These are phyloP conservation scores for Zaprionus capensis DNA, from an alignment of 1,140 invertebrate genomes.

Conservation along the genomic window DNA sequence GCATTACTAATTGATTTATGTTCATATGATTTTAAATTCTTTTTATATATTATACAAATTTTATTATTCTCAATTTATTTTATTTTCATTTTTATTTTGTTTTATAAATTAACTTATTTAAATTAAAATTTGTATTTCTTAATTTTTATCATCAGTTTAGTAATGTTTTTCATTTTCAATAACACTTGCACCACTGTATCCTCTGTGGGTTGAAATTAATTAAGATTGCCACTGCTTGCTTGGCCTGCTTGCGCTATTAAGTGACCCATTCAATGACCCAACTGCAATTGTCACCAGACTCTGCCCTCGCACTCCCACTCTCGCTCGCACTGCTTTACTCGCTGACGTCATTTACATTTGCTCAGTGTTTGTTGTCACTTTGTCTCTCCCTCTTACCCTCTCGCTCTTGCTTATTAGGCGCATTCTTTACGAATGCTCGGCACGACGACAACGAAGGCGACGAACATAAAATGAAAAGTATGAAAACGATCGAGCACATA, in stretches of 20 bases:
- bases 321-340: not conserved
- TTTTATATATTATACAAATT: not conserved
- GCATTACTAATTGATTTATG: not conserved
- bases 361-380: not conserved
- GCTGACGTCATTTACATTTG: conserved; percentile 39
- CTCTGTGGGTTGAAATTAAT: conserved; percentile 50
- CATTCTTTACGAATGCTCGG: conserved; percentile 40
- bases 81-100: not conserved
- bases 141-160: not conserved
- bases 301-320: conserved; percentile 1
- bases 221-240: conserved; percentile 48
- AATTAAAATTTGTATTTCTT: not conserved
- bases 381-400: not conserved
- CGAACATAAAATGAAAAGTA: conserved; percentile 37
- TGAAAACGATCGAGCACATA: conserved; percentile 28
- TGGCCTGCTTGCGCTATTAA: conserved; percentile 51
- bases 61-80: not conserved
- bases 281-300: conserved; percentile 39
- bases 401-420: conserved; percentile 37
- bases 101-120: not conserved
- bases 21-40: not conserved
- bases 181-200: conserved; percentile 25
- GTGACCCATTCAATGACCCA: conserved; percentile 53
- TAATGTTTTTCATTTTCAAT: not conserved
- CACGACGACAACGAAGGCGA: conserved; percentile 29